phyloP scores from a whole-genome alignment of 2,797 vertebrate species.

The Heliangelus exortis region DNA sequence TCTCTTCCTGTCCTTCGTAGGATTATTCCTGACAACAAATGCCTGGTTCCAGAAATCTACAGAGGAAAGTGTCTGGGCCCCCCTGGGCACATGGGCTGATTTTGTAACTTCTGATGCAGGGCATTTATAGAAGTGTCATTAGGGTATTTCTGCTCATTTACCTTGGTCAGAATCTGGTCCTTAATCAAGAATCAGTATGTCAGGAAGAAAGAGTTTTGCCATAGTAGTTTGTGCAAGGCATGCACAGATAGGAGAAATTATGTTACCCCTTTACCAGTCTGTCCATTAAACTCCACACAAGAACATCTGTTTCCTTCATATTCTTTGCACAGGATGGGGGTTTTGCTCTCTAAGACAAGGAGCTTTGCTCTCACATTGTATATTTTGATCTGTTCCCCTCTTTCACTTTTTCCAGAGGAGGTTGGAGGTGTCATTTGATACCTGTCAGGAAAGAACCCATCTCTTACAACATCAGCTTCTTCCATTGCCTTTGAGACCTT shows the following conservation, averaged over 20 bases:
- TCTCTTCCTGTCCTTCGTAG: background rate
- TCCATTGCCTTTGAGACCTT: background rate
- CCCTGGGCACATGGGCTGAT: background rate
- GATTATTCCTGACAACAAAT: background rate
- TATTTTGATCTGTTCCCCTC: constrained; percentile 33
- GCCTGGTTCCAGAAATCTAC: background rate
- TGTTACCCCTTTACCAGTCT: constrained; percentile 11
- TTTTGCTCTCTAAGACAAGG: constrained; percentile 27
- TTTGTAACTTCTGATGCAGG: background rate
- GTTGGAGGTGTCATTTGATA: constrained; percentile 22
- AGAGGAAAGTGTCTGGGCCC: background rate
- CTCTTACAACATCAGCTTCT: background rate
- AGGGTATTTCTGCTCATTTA: background rate
- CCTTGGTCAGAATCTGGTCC: background rate
- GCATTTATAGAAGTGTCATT: background rate
- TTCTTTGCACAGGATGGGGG: constrained; percentile 10
- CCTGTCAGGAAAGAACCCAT: constrained; percentile 28
- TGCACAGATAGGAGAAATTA: background rate
- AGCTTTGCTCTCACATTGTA: constrained; percentile 33
- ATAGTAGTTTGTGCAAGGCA: background rate
- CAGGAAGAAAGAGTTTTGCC: background rate
- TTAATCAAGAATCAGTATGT: background rate
- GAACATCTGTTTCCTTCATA: constrained; percentile 55
- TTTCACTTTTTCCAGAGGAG: constrained; percentile 1
- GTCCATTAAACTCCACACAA: background rate